A percentile compares a stretch with the other conserved stretches of the same genome.
phyloP scores from a whole-genome alignment of 2,888 invertebrate genomes.

The Ceraclea dissimilis region DNA sequence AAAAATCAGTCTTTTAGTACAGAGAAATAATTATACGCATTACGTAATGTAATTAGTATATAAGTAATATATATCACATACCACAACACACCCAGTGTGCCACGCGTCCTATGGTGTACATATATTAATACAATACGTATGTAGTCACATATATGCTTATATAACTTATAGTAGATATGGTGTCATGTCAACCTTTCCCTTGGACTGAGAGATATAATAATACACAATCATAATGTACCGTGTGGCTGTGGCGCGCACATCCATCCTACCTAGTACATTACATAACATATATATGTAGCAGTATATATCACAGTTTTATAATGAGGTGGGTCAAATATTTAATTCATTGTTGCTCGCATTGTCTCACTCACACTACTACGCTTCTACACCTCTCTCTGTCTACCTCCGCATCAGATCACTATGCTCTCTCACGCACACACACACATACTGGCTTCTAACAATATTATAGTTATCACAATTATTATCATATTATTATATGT shows the following conservation, averaged over 20 bases:
- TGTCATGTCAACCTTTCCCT: constrained; percentile 53
- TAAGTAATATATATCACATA: constrained; percentile 22
- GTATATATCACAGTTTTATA: constrained; percentile 49
- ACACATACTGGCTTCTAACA: too few species aligned
- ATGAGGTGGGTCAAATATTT: constrained; percentile 50
- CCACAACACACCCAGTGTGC: constrained; percentile 28
- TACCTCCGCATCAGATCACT: not conserved
- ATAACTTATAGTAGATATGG: constrained; percentile 39
- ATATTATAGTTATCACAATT: too few species aligned
- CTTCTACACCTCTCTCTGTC: not conserved
- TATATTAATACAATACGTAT: constrained; percentile 36
- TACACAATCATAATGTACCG: constrained; percentile 49
- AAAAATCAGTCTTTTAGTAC: constrained; percentile 50
- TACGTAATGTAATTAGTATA: too few species aligned
- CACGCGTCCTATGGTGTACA: constrained; percentile 32
- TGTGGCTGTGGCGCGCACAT: constrained; percentile 34
- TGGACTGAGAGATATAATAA: constrained; percentile 49
- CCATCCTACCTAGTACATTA: constrained; percentile 51
- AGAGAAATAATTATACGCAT: constrained; percentile 40
- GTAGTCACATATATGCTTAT: not conserved
- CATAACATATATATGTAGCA: constrained; percentile 28
- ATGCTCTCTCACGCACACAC: not conserved
- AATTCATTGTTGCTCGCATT: constrained; percentile 29
- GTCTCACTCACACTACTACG: not conserved
- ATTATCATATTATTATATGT: too few species aligned